Base-by-base conservation (phyloP, 2,888 invertebrate genomes). In the Epinotia demarniana region DNA sequence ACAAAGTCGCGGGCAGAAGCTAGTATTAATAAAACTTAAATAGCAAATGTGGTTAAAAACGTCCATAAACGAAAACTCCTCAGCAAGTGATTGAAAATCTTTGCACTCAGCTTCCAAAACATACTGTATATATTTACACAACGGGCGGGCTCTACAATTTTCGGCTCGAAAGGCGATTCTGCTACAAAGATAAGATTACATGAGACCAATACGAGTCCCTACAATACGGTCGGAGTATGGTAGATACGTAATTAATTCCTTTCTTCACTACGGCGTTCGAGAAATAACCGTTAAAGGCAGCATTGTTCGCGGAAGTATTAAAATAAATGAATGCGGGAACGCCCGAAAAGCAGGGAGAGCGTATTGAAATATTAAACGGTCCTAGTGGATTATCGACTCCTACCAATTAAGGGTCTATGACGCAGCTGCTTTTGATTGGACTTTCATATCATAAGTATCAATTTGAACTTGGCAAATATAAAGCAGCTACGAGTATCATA, bases 311-410 rank as follows among this genome's bases (percentile, higher is more conserved):
- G 33, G 75, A 61, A 71, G 71, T 70, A 73, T 77, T 77, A 78
- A 78, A 79, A 73, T 72, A 74, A 85, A 84, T 83, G 81, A 81
- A 81, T 83, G 80, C 77, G 63, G 76, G 78, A 84, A 85, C 81
- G 83, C 80, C 75, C 62, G 64, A 78, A 79, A 81, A 81, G 81
- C 81, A 80, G 79, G 79, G 81, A 82, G 82, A 79, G 80, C 81
- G 85, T 85, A 80, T 80, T 87, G 87, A 89, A 90, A 91, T 90
- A 90, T 90, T 90, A 87, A 90, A 86, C 79, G 83, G 78, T 69
- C 81, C 81, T 33, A 81, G 81, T 79, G 87, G 85, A 88, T 88
- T 90, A 90, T 90, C 86, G 86, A 87, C 84, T 85, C 83, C 84
- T 86, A 84, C 87, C 89, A 87, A 89, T 88, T 87, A 86, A 84